Percentiles rank a stretch among this genome's conserved stretches.
phyloP scores from a whole-genome alignment of 2,113 vertebrate species.

The Poicephalus meyeri region DNA sequence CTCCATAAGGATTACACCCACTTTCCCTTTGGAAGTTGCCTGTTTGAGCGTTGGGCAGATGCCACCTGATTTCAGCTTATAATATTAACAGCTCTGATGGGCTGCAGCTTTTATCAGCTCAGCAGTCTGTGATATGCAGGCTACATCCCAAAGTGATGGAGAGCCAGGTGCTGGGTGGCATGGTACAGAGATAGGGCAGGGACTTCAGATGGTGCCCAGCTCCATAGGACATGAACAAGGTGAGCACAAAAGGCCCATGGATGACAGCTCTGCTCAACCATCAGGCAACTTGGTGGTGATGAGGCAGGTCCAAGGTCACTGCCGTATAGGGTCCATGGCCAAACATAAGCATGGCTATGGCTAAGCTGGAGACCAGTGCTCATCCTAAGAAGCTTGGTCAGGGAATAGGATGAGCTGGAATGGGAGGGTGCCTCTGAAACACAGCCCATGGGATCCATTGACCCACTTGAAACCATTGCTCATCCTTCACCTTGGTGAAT shows the following conservation, averaged over 20 bases:
- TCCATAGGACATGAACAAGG: accelerated
- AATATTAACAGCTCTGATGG: not conserved
- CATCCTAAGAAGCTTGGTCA: not conserved
- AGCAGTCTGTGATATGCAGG: not conserved
- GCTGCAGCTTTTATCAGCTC: not conserved
- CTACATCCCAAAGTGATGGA: not conserved
- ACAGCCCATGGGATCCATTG: not conserved
- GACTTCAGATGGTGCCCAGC: not conserved
- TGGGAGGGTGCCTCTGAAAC: not conserved
- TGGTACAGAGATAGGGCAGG: not conserved
- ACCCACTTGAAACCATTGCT: not conserved
- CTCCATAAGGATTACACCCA: not conserved
- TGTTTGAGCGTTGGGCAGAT: not conserved
- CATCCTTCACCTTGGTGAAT: not conserved
- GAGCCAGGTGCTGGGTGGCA: not conserved
- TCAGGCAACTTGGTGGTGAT: not conserved
- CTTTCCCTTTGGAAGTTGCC: not conserved
- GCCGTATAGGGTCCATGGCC: not conserved
- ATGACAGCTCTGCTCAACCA: not conserved
- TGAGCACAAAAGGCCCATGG: not conserved
- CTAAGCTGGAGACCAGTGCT: not conserved
- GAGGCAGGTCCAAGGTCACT: not conserved
- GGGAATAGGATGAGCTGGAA: not conserved
- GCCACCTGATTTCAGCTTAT: not conserved
- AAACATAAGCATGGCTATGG: not conserved